phyloP scores from a whole-genome alignment of 1,140 invertebrate genomes.

The Lepidostoma basale region DNA sequence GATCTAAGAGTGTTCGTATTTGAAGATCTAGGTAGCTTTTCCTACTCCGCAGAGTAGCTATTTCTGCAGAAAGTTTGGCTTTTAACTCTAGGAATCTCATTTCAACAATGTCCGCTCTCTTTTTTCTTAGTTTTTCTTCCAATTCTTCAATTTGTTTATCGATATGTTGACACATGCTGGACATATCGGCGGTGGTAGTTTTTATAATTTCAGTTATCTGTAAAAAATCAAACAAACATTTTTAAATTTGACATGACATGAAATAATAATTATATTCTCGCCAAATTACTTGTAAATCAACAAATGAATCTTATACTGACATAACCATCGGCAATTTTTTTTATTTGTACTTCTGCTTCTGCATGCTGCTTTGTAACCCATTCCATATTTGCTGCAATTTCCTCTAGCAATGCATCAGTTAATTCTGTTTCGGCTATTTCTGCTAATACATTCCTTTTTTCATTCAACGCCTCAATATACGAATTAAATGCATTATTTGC shows the following conservation, averaged over 20 bases:
- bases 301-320: background rate
- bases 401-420: background rate
- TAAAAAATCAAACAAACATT: background rate
- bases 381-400: conserved; percentile 8
- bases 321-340: conserved; percentile 1
- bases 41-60: background rate
- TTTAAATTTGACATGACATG: background rate
- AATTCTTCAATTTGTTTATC: conserved; percentile 9
- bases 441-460: conserved; percentile 1
- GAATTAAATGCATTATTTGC: background rate
- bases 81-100: conserved; percentile 1
- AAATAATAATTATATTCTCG: background rate
- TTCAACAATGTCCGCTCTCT: conserved; percentile 8
- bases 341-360: background rate
- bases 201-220: conserved; percentile 13
- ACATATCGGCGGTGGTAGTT: background rate
- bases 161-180: conserved; percentile 4
- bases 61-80: conserved; percentile 10
- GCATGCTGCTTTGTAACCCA: background rate
- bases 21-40: conserved; percentile 24
- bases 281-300: background rate
- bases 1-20: background rate
- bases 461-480: conserved; percentile 5
- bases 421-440: background rate
- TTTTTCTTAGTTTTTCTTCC: conserved; percentile 11